Evolutionary conservation across 2,888 invertebrate species (phyloP), one percentile per base, ranked within the genome.

Genomic region (Meteorus colon): DNA sequence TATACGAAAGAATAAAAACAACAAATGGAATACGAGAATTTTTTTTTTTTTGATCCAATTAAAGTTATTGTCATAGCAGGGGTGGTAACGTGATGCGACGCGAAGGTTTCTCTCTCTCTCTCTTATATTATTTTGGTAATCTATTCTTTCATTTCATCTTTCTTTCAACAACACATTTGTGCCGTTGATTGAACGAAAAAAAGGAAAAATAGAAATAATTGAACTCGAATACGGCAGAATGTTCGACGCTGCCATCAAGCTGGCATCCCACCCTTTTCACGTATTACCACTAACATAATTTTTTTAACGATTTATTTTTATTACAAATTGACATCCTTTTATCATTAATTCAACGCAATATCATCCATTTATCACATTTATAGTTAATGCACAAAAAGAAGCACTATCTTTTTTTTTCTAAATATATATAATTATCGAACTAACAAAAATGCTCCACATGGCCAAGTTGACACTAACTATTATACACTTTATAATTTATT

Each of bases 381-480:
- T 82, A 80, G 77, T 84, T 81, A 73, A 83, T 80, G 86, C 87
- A 88, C 87, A 84, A 27, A 27, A 62, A 81, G 77, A 74, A 80
- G 79, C 82, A 81, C 79, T 80, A 78, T 80, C 73, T 81, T 71
- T 68, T 59, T 62, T 55, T 65, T 51, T 65, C 8, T 34, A 4
- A 19, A 59, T 67, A 68, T 45, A 69, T 48, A 75, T 74, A 63
- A 84, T 84, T 85, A 86, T 83, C 81, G 34, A 83, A 89, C 87
- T 89, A 89, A 89, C 89, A 85, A 86, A 83, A 84, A 88, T 88
- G 88, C 88, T 89, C 88, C 87, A 89, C 89, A 89, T 85, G 87
- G 89, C 88, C 89, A 89, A 88, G 89, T 89, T 89, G 89, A 88
- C 87, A 87, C 89, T 89, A 89, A 90, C 88, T 87, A 84, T 77